phyloP scores from a whole-genome alignment of 2,888 invertebrate species.

The Tiliacea aurago region DNA sequence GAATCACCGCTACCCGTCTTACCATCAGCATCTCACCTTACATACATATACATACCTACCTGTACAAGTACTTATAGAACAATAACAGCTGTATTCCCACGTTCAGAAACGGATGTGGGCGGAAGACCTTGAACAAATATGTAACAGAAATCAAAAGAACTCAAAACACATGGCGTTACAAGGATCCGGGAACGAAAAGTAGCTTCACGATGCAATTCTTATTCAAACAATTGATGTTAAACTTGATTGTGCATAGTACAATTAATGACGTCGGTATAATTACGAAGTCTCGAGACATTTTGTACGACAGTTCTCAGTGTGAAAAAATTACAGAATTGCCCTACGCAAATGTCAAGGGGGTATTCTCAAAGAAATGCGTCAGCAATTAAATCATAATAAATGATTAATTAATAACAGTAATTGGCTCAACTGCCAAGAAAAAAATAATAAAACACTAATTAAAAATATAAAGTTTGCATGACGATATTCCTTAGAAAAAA shows the following conservation, averaged over 20 bases:
- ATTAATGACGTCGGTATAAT: slow-evolving; percentile 27
- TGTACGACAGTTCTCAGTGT: slow-evolving; percentile 5
- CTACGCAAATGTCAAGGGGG: slow-evolving; percentile 16
- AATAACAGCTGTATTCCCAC: slow-evolving; percentile 67
- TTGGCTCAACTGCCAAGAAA: background rate
- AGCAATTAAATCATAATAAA: background rate
- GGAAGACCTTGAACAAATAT: slow-evolving; percentile 66
- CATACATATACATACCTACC: slow-evolving; percentile 33
- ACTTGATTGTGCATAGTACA: background rate
- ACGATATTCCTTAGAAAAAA: background rate
- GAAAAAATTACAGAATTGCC: background rate
- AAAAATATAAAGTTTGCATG: background rate
- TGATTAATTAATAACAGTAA: background rate
- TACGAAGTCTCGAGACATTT: background rate
- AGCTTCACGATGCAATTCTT: slow-evolving; percentile 32
- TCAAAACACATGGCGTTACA: slow-evolving; percentile 45
- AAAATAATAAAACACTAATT: background rate
- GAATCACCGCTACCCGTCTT: slow-evolving; percentile 56
- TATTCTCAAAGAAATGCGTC: slow-evolving; percentile 5
- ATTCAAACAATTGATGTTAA: background rate
- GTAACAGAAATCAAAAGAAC: slow-evolving; percentile 63
- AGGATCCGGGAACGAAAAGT: slow-evolving; percentile 60
- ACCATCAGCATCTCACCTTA: slow-evolving; percentile 52
- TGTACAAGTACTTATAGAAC: slow-evolving; percentile 54
- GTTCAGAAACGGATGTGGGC: slow-evolving; percentile 68